These are phyloP conservation scores for Hydrotaea diabolus DNA, from an alignment of 2,888 invertebrate species.

Conservation along the genomic window DNA sequence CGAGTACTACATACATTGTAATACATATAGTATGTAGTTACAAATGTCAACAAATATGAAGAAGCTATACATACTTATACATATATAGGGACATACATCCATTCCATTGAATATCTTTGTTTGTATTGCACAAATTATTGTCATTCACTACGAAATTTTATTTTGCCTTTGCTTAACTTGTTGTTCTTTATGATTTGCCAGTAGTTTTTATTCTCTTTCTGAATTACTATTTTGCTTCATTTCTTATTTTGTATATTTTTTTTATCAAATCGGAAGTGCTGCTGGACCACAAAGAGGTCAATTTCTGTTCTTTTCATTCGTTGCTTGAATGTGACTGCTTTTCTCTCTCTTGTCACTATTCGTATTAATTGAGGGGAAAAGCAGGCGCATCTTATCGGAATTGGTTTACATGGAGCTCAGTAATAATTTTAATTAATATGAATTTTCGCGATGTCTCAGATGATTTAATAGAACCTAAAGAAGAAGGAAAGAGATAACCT, in stretches of 20 bases:
- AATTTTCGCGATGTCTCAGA: background rate
- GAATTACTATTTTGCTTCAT: background rate
- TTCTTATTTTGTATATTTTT: slow-evolving; percentile 40
- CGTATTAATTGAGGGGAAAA: slow-evolving; percentile 27
- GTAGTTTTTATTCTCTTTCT: background rate
- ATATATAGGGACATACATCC: background rate
- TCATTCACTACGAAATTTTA: background rate
- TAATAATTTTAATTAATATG: background rate
- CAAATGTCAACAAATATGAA: background rate
- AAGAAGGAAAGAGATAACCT: too few relatives aligned
- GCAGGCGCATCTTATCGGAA: slow-evolving; percentile 50
- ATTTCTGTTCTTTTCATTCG: slow-evolving; percentile 17
- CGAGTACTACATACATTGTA: background rate
- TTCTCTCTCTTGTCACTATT: background rate
- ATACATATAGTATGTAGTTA: background rate
- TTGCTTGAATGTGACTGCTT: background rate
- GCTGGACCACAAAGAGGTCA: slow-evolving; percentile 71
- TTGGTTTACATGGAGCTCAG: background rate
- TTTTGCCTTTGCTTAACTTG: background rate
- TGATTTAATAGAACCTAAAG: too few relatives aligned
- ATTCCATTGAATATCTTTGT: background rate
- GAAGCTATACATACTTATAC: background rate
- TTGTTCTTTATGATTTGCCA: background rate
- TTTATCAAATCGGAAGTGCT: slow-evolving; percentile 77
- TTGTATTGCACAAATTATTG: slow-evolving; percentile 14